Evolutionary conservation across 2,888 invertebrate species (phyloP).

Genomic region (Lampropteryx suffumata): DNA sequence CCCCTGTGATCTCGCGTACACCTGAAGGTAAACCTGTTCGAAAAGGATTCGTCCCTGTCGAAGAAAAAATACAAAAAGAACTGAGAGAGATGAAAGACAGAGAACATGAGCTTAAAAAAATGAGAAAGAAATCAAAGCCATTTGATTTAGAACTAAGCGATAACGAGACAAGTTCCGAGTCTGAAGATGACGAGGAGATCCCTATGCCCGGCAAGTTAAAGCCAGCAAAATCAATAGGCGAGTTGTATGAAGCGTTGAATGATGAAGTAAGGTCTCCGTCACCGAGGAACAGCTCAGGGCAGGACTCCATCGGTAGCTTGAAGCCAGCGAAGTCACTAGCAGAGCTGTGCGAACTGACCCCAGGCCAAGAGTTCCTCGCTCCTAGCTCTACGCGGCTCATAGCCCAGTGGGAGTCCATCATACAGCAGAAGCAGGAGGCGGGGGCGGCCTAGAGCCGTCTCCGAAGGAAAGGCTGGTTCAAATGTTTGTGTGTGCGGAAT

Average conservation of each 20-base stretch:
- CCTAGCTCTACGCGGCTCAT: conserved; percentile 88
- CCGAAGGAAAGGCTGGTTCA: conserved; percentile 43
- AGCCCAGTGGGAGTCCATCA: conserved; percentile 91
- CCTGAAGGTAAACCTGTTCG: conserved; percentile 85
- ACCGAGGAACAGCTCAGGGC: conserved; percentile 69
- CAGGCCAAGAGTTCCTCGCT: conserved; percentile 84
- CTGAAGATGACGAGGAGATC: conserved; percentile 84
- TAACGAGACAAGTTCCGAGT: conserved; percentile 81
- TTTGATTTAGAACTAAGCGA: conserved; percentile 86
- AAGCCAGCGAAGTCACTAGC: conserved; percentile 87
- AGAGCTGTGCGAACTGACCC: conserved; percentile 85
- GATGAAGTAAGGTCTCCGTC: conserved; percentile 76
- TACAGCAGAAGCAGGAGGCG: conserved; percentile 84
- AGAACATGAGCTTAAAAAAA: conserved; percentile 90
- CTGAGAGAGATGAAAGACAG: conserved; percentile 91
- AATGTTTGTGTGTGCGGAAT: conserved; percentile 46
- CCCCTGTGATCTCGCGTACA: conserved; percentile 73
- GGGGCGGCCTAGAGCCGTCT: conserved; percentile 67
- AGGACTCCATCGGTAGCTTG: conserved; percentile 75
- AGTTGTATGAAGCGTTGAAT: conserved; percentile 84
- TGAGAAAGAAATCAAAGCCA: conserved; percentile 84
- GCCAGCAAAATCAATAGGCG: conserved; percentile 86
- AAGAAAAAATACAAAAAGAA: conserved; percentile 94
- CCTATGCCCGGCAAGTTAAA: conserved; percentile 84
- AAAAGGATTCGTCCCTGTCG: conserved; percentile 92